Base-by-base conservation (phyloP, 2,113 vertebrate genomes). In the Haemorhous mexicanus region DNA sequence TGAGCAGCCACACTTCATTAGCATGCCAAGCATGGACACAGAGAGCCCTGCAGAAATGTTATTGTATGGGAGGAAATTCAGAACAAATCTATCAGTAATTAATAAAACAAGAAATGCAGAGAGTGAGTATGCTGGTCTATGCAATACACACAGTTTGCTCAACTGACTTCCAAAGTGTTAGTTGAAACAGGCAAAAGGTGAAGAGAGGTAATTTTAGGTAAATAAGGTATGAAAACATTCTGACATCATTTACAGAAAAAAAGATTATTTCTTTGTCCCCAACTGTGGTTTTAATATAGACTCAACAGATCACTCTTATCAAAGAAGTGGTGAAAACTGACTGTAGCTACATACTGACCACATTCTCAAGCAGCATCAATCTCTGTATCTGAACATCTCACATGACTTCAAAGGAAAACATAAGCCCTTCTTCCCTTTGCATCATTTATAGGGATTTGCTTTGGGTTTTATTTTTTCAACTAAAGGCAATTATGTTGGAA, bases 341-440 rank as follows among this genome's bases (percentile, higher is more conserved):
- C 85, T 90, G 77, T 85, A 94, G 84, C 61, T 90, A 86, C 90
- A 67, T 46, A 63, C 79, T 91, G 84, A 53, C 52, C 52, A 63
- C 94, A 96, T 95, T 96, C 93, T 94, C 92, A 75, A 89, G 90
- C 76, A 95, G 94, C 93, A 97, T 96, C 92, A 95, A 96, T 96
- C 96, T 96, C 90, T 68, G 58, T 87, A 90, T 94, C 55, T 93
- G 92, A 96, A 92, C 85, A 89, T 92, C 92, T 96, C 79, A 80
- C 47, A 41, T 92, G 64, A 97, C 92, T 95, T 97, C 93, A 96
- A 96, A 97, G 92, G 93, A 84, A 92, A 95, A 84, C 94, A 87
- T 74, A 93, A 96, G 94, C 66, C 88, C 79, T 94, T 95, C 41
- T 85, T 93, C 62, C 58, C 92, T 90, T 92, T 95, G 85, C 94